These are phyloP conservation scores for Mythimna loreyi DNA, from an alignment of 2,888 invertebrate species.

Conservation along the genomic window DNA sequence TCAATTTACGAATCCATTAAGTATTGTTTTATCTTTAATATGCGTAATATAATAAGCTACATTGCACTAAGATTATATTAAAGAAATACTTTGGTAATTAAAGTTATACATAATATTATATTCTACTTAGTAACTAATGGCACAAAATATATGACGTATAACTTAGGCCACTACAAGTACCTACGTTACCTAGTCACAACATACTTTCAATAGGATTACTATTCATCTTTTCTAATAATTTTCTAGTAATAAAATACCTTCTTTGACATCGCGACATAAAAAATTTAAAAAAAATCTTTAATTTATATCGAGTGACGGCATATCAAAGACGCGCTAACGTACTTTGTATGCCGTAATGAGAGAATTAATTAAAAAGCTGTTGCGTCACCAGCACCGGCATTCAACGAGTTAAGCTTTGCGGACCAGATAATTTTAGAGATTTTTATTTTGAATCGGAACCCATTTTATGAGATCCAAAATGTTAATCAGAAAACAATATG, in stretches of 20 bases:
- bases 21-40: background rate
- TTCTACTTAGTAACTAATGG: conserved; percentile 48
- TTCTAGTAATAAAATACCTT: conserved; percentile 24
- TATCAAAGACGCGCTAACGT: too few species aligned
- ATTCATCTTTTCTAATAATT: background rate
- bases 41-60: conserved; percentile 30
- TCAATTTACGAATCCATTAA: conserved; percentile 21
- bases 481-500: too few species aligned
- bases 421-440: too few species aligned
- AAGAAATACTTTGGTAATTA: conserved; percentile 44
- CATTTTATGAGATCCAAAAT: too few species aligned
- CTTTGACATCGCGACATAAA: conserved; percentile 9
- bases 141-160: conserved; percentile 48
- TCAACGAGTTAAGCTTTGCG: too few species aligned
- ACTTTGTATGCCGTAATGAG: too few species aligned
- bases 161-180: conserved; percentile 42
- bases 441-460: too few species aligned
- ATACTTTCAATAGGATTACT: conserved; percentile 29
- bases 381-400: too few species aligned
- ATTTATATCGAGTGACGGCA: too few species aligned
- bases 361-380: too few species aligned
- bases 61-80: conserved; percentile 41
- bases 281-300: background rate
- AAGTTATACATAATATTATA: conserved; percentile 25
- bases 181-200: conserved; percentile 42